Base-by-base conservation (phyloP, 2,113 vertebrate species). In the Rhynchomys soricoides region DNA sequence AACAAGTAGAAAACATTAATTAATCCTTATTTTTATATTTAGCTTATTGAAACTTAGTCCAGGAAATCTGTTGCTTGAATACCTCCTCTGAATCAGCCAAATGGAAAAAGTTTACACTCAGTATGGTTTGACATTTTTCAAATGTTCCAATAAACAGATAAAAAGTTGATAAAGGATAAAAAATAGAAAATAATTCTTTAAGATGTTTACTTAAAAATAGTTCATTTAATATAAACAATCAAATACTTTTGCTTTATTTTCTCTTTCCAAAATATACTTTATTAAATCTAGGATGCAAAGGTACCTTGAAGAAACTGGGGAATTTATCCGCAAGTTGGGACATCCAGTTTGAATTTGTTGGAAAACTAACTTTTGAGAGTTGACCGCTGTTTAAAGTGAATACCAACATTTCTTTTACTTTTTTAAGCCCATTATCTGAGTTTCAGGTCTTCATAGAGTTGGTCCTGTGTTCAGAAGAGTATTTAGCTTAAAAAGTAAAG, bases 101-200 rank as follows among this genome's bases (percentile, higher is more conserved):
- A 90, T 92, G 85, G 74, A n/a, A 96, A 77, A 86, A 88, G 74
- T 93, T 62, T 37, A 86, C 17, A 68, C 10, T 79, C 52, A 81
- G 26, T 68, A 8, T 57, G 59, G 50, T 55, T 62, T 68, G 1
- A 91, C 45, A 68, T 37, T 64, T 94, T 95, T 94, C 45, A 93
- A 68, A 89, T 79, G 22, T 62, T 89, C 81, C 0, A 85, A 43
- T 34, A 71, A 82, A 86, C 11, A 59, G 57, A 74, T 64, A 68
- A 29, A 15, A 96, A 89, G 86, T 73, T 22, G 52, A 73, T 48
- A 83, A 0, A 90, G 29, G 43, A 92, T 68, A 85, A 34, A 1
- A 94, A 88, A 94, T 43, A 59, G 68, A 3, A 78, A 71, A 83
- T 74, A 71, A 13, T 52, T 21, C 66, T 83, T 52, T 59, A 15